These are phyloP conservation scores for Grapholita molesta DNA, from an alignment of 1,140 invertebrate genomes.

Conservation along the genomic window DNA sequence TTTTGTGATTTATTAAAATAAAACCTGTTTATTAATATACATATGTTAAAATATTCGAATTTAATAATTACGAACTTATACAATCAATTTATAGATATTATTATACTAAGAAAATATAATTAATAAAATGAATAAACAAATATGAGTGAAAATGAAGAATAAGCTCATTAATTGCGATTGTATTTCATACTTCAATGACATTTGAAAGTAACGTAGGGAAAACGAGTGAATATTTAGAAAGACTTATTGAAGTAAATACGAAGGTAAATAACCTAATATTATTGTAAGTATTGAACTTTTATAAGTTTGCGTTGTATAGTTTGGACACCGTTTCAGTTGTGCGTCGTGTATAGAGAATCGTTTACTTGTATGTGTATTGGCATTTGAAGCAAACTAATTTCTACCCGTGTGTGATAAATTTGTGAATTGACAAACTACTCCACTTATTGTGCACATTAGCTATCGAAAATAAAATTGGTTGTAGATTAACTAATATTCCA, in stretches of 20 bases:
- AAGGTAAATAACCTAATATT: conserved; percentile 65
- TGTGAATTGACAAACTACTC: conserved; percentile 7
- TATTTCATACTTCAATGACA: conserved; percentile 76
- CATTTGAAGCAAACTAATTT: neutral
- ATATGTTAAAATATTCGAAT: conserved; percentile 79
- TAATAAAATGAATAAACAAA: conserved; percentile 77
- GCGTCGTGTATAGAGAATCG: conserved; percentile 21
- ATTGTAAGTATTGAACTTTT: conserved; percentile 70
- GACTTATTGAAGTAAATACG: conserved; percentile 77
- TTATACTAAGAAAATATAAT: conserved; percentile 78
- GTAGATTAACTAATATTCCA: neutral
- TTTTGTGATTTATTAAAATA: conserved; percentile 73
- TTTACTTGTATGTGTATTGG: neutral
- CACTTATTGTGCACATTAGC: conserved; percentile 2
- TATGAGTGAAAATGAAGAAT: conserved; percentile 70
- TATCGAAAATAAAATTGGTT: neutral
- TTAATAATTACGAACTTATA: conserved; percentile 78
- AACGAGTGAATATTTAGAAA: conserved; percentile 76
- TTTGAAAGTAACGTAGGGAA: conserved; percentile 73
- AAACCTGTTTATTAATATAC: conserved; percentile 78
- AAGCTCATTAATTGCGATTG: conserved; percentile 72
- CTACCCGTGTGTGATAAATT: neutral
- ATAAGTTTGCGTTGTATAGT: conserved; percentile 50
- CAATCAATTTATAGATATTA: conserved; percentile 78
- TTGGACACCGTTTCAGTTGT: conserved; percentile 38